phyloP scores from a whole-genome alignment of 2,113 vertebrate species.

The Formicarius rufipectus region DNA sequence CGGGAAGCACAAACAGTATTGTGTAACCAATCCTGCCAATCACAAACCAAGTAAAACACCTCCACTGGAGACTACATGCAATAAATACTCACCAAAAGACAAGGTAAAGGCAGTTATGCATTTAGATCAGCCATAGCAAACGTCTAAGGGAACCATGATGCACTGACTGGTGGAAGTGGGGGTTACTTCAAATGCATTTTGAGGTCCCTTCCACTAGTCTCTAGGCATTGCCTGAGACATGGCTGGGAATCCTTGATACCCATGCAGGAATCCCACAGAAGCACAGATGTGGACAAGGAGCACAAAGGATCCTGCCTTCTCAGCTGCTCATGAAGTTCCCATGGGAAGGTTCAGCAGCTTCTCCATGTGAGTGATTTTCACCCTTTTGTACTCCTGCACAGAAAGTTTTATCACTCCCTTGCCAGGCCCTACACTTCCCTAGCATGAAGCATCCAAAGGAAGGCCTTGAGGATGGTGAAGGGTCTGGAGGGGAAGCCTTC shows the following conservation, averaged over 20 bases:
- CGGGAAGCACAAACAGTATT: background rate
- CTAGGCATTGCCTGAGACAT: fast-evolving
- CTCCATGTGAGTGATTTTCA: background rate
- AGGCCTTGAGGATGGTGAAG: background rate
- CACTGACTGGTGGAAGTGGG: background rate
- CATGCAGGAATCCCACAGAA: background rate
- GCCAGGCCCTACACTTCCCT: background rate
- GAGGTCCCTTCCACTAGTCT: background rate
- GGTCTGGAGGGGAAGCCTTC: background rate
- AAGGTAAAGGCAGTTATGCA: background rate
- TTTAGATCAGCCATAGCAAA: background rate
- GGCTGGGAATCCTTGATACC: background rate
- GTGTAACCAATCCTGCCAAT: background rate
- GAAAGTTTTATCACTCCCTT: background rate
- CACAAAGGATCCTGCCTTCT: background rate
- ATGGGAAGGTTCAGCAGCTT: background rate
- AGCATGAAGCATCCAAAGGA: background rate
- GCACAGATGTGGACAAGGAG: background rate
- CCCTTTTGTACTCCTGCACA: background rate
- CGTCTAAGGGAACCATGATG: fast-evolving
- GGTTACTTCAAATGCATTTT: background rate
- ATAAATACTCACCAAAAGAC: background rate
- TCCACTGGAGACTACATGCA: background rate
- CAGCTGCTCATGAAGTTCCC: background rate
- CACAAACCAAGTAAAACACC: background rate